phyloP scores from a whole-genome alignment of 2,113 vertebrate genomes.

The Calidris pygmaea region DNA sequence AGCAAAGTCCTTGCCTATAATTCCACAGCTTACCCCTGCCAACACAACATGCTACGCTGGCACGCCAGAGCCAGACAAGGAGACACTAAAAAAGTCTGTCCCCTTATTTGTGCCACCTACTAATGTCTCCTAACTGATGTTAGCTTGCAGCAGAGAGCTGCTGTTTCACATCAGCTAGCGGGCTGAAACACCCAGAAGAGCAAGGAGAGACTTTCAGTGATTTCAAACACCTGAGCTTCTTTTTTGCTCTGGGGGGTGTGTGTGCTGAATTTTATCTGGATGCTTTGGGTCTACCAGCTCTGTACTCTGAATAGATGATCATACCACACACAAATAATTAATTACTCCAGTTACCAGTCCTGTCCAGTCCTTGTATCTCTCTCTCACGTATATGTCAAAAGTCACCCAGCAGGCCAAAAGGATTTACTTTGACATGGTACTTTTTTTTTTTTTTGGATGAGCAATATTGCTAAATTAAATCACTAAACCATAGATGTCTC shows the following conservation, averaged over 20 bases:
- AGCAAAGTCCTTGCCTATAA: not conserved
- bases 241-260: not conserved
- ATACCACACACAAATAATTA: not conserved
- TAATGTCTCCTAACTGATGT: not conserved
- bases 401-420: not conserved
- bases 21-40: not conserved
- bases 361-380: no score
- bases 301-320: not conserved
- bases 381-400: not conserved
- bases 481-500: not conserved
- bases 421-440: not conserved
- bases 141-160: not conserved
- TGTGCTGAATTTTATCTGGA: not conserved
- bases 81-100: not conserved
- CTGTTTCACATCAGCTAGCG: not conserved
- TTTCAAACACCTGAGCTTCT: not conserved
- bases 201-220: not conserved
- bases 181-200: not conserved
- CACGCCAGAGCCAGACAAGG: not conserved
- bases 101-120: not conserved
- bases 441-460: not conserved
- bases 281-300: not conserved
- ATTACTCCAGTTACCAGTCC: not conserved
- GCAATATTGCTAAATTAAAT: not conserved
- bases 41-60: fast-evolving